Conservation (phyloP, 2,113 vertebrate species). For the Morone saxatilis region DNA sequence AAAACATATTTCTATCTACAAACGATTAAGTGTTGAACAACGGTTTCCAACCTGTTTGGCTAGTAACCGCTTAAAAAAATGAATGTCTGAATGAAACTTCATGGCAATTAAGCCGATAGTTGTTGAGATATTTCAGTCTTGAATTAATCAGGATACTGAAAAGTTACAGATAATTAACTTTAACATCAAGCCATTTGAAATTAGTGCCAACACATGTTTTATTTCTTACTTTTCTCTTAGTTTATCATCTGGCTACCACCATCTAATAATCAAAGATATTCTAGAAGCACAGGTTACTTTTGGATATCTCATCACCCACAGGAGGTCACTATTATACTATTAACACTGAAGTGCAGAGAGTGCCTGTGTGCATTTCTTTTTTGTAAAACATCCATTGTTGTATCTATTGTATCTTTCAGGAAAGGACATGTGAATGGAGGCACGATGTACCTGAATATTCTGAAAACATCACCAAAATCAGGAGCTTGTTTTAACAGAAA, state of each 20-base stretch:
- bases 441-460: constrained; percentile 44
- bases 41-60: not conserved
- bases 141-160: too few relatives aligned
- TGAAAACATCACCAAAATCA: constrained; percentile 41
- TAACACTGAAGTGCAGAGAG: constrained; percentile 4
- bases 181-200: too few relatives aligned
- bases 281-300: not conserved
- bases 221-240: too few relatives aligned
- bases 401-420: constrained; percentile 28
- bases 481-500: constrained; percentile 4
- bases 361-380: constrained; percentile 1
- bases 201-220: too few relatives aligned
- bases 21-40: not conserved
- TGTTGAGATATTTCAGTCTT: too few relatives aligned
- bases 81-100: too few relatives aligned
- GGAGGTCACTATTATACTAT: constrained; percentile 58
- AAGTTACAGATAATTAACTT: too few relatives aligned
- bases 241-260: not conserved
- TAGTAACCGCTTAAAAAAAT: too few relatives aligned
- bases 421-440: constrained; percentile 36
- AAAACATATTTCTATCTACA: not conserved
- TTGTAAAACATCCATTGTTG: constrained; percentile 36
- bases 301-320: constrained; percentile 31
- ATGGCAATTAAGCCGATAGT: too few relatives aligned
- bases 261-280: not conserved